Conservation (phyloP, 1,140 invertebrate species). For the Cyclina sinensis region DNA sequence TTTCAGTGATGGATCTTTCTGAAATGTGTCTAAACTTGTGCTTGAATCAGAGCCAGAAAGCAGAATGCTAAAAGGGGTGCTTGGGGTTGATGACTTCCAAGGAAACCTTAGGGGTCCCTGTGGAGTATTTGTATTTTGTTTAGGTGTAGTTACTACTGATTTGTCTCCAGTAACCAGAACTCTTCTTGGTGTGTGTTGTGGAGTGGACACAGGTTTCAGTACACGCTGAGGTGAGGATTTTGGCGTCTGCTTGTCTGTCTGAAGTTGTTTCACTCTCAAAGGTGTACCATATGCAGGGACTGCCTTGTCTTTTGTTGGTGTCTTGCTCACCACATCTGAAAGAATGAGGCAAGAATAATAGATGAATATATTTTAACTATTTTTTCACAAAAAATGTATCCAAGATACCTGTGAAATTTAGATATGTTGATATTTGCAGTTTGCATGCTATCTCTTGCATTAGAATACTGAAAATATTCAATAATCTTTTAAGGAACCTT, state of each 20-base stretch:
- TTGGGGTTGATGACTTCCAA: neutral
- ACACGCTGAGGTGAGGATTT: conserved; percentile 13
- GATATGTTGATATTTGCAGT: too few species aligned
- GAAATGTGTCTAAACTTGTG: neutral
- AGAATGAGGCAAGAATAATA: too few species aligned
- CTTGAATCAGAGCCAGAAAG: neutral
- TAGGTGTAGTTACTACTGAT: neutral
- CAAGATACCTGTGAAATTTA: too few species aligned
- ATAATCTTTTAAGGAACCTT: too few species aligned
- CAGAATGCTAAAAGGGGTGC: neutral
- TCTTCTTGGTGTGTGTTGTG: conserved; percentile 5
- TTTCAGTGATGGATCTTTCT: too few species aligned
- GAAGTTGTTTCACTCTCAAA: neutral
- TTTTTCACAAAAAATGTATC: too few species aligned
- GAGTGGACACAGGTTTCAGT: neutral
- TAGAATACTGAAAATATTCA: too few species aligned
- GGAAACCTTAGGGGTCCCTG: neutral
- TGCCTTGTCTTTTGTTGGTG: neutral
- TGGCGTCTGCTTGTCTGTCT: neutral
- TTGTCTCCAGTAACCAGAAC: neutral
- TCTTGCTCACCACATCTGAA: neutral
- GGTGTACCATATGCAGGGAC: neutral
- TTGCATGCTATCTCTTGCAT: too few species aligned
- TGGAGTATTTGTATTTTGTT: neutral
- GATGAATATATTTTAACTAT: too few species aligned